Evolutionary conservation across 2,113 vertebrate genomes (phyloP), one percentile per base, ranked within the genome.

Genomic region (Aix galericulata): DNA sequence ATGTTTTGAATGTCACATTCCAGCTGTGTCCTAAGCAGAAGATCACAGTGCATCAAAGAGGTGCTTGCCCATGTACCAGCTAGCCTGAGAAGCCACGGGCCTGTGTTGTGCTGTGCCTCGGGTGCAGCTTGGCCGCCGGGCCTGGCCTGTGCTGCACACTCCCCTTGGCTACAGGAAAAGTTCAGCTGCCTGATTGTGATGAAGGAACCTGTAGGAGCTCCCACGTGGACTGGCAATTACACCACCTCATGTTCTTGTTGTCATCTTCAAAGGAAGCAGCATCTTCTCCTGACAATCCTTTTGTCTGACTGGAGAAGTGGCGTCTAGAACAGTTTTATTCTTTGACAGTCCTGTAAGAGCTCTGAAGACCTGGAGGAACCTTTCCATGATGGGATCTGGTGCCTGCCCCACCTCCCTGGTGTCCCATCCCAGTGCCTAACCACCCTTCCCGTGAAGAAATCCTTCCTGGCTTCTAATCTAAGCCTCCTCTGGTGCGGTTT

Each of bases 21-120:
- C 23, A 66, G 36, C 58, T 11, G 3, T 13, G 6, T 46, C 20
- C 75, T 66, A 60, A 59, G 13, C 23, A 71, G 42, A 31, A 81
- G 63, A 34, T 10, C 15, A 1, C 23, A 0, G 3, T 48, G 26
- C 20, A 9, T 21, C 9, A 15, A 32, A 48, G 44, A 78, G 8
- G 67, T 31, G 50, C 31, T 34, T 50, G 80, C 20, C 13, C 32
- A 17, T 14, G 4, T 9, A 44, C 2, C 22, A 18, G 27, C 34
- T 53, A 40, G 44, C 32, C 23, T 13, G 16, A n/a, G 63, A 69
- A 38, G 55, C 25, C 0, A 0, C 13, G n/a, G 13, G 62, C 21
- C 26, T 63, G 2, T 27, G 14, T 26, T 9, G 9, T 50, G 67
- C 52, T n/a, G 3, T 31, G 31, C 42, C 1, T 0, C 3, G 3